These are phyloP conservation scores for Neostethus bicornis DNA, from an alignment of 2,797 vertebrate genomes.

Conservation along the genomic window DNA sequence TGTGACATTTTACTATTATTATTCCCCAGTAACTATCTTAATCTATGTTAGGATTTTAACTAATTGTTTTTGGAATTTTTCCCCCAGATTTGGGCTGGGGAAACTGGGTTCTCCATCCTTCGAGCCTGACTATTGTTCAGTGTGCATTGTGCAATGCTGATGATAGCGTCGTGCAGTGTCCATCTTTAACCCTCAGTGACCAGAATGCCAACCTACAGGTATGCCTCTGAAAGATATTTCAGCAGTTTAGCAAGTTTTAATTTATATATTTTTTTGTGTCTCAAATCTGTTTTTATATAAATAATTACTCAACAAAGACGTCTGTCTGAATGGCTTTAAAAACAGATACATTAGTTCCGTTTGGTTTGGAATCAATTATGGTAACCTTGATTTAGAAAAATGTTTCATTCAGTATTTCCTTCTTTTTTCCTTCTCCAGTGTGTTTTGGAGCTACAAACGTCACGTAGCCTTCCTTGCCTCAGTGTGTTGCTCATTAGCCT, in stretches of 20 bases:
- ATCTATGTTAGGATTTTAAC: neutral
- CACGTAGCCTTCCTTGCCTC: no score
- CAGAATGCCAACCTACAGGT: constrained; percentile 59
- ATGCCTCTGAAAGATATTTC: constrained; percentile 5
- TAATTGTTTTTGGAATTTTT: constrained; percentile 1
- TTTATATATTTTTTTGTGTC: neutral
- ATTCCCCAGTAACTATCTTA: neutral
- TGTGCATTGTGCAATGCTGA: constrained; percentile 63
- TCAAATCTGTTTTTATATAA: neutral
- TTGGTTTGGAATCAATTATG: no score
- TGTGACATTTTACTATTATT: neutral
- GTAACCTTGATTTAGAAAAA: no score
- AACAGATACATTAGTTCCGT: no score
- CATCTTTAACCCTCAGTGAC: constrained; percentile 9
- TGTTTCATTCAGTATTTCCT: no score
- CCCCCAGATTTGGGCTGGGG: constrained; percentile 80
- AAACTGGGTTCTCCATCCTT: constrained; percentile 78
- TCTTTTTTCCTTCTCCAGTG: no score
- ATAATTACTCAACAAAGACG: neutral
- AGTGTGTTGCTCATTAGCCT: constrained; percentile 21
- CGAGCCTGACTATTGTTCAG: constrained; percentile 68
- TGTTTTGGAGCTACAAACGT: neutral
- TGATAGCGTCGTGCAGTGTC: constrained; percentile 32
- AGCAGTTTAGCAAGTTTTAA: neutral
- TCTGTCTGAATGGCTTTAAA: no score